These are phyloP conservation scores for Cotesia vestalis DNA, from an alignment of 1,140 invertebrate genomes.

Conservation along the genomic window DNA sequence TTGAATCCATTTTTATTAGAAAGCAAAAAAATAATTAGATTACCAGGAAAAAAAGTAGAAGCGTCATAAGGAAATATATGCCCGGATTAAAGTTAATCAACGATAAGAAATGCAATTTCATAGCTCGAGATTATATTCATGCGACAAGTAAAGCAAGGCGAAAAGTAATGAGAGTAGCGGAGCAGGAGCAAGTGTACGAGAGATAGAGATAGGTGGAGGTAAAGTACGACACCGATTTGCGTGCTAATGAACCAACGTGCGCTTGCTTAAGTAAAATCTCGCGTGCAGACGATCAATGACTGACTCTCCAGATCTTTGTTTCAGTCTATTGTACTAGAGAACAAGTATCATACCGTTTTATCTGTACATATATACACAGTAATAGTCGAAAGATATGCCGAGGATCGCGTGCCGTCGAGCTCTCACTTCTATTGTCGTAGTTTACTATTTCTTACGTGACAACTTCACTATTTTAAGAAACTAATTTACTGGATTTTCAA, in stretches of 20 bases:
- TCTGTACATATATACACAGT: background rate
- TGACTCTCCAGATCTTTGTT: conserved; percentile 13
- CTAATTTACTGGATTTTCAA: conserved; percentile 21
- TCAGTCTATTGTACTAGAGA: no score
- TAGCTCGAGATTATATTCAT: conserved; percentile 21
- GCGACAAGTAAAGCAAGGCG: conserved; percentile 9
- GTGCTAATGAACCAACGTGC: conserved; percentile 54
- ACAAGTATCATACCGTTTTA: no score
- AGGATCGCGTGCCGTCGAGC: conserved; percentile 35
- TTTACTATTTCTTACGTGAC: conserved; percentile 30
- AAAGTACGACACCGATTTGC: conserved; percentile 46
- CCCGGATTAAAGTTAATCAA: background rate
- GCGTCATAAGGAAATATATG: no score
- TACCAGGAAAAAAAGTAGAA: background rate
- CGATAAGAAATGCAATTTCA: conserved; percentile 43
- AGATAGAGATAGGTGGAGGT: conserved; percentile 14
- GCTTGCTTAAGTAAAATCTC: conserved; percentile 55
- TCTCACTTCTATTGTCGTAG: conserved; percentile 26
- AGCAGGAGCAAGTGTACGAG: background rate
- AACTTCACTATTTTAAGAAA: conserved; percentile 24
- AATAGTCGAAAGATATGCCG: conserved; percentile 19
- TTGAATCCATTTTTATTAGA: background rate
- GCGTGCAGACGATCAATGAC: conserved; percentile 45
- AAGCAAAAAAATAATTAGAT: background rate
- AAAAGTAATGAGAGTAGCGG: conserved; percentile 9